Conservation (phyloP, 2,888 invertebrate species). For the Agrilus mali region DNA sequence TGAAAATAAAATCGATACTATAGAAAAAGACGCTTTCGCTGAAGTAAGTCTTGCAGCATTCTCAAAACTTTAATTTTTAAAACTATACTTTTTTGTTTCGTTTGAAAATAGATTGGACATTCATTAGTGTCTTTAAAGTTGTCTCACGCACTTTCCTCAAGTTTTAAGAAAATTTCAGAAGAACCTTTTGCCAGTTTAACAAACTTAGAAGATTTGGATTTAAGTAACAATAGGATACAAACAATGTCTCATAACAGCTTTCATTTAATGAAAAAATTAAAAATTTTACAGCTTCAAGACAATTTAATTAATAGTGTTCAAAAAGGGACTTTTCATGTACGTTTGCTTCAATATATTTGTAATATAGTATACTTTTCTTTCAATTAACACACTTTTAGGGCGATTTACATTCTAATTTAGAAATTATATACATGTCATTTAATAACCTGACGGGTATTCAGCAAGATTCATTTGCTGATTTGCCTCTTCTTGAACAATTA, state of each 20-base stretch:
- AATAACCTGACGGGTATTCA: slow-evolving; percentile 61
- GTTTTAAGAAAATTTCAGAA: slow-evolving; percentile 53
- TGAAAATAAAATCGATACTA: slow-evolving; percentile 63
- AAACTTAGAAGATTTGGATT: slow-evolving; percentile 64
- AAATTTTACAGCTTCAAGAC: slow-evolving; percentile 65
- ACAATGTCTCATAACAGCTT: slow-evolving; percentile 71
- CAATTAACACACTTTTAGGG: slow-evolving; percentile 39
- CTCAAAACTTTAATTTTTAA: neutral
- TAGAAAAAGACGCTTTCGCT: slow-evolving; percentile 70
- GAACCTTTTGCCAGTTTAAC: slow-evolving; percentile 62
- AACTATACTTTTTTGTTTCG: neutral
- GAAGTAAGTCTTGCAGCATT: slow-evolving; percentile 43
- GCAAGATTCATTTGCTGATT: slow-evolving; percentile 68
- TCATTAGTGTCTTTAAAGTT: slow-evolving; percentile 61
- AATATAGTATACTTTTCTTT: too few relatives aligned
- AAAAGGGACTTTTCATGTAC: slow-evolving; percentile 72
- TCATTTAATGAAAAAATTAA: slow-evolving; percentile 61
- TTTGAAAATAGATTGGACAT: slow-evolving; percentile 51
- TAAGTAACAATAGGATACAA: slow-evolving; percentile 71
- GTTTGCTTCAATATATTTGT: neutral
- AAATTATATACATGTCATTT: slow-evolving; percentile 64
- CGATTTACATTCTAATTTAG: slow-evolving; percentile 62
- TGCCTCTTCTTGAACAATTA: slow-evolving; percentile 58
- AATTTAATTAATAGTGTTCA: slow-evolving; percentile 67
- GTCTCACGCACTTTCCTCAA: slow-evolving; percentile 58